Base-by-base conservation (phyloP, 2,888 invertebrate genomes). In the Conus canariensis region DNA sequence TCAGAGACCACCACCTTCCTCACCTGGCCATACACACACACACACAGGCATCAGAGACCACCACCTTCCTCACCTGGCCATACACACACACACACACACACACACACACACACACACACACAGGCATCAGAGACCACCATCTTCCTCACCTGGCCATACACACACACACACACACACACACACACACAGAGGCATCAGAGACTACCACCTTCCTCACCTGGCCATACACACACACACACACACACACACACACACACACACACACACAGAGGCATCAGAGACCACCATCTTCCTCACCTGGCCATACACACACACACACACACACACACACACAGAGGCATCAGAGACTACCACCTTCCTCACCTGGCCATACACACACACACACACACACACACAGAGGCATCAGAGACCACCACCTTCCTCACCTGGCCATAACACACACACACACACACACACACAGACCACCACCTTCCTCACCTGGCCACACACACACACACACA, bases 401-500 rank as follows among this genome's bases (percentile, higher is more conserved):
- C 30, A 30, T 30, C 45, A n/a, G 1, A 30, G 30, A 19, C 16
- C 70, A 16, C 22, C 22, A 8, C 70, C 22, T 22, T 8, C 16
- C 89, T 88, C 90, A 95, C 95, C 92, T 93, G 25, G 94, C 94
- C 30, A 94, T 74, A n/a, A n/a, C n/a, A 60, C 93, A 91, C n/a
- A 94, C 88, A 70, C 4, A 45, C 4, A 45, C 45, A 4, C 45
- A 80, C 30, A 30, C 30, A 30, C 30, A 30, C 1, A 30, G 30
- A 30, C 30, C 30, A 30, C 30, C 30, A 30, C 30, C 30, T 30
- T 30, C 30, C 30, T 30, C 30, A 30, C 30, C 30, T 30, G 30
- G 30, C 30, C 30, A 30, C 2, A 30, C 80, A 80, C 80, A 80
- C 30, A 80, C 80, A 22, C 74, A 14, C 45, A 59, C 22, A n/a